Base-by-base conservation (phyloP, 2,113 vertebrate species). In the Galeopterus variegatus region DNA sequence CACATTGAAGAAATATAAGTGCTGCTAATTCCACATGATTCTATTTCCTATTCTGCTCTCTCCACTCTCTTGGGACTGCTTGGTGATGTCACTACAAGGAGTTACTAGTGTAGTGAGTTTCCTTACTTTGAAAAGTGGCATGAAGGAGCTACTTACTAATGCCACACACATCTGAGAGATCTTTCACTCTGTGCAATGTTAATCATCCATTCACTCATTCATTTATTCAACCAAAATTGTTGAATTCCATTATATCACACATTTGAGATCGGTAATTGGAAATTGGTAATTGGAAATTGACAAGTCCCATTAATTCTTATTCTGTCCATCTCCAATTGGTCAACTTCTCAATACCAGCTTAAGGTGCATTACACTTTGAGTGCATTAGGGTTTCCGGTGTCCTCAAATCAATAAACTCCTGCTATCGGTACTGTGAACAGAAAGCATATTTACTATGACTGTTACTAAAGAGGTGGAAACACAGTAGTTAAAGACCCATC, bases 141-240 rank as follows among this genome's bases (percentile, higher is more conserved):
- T 5, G 14, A 83, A 33, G 28, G 33, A 45, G 8, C 6, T 48
- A 13, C 33, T 83, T 41, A 26, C 13, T 54, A 52, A 33, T 6
- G 26, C 60, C 14, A 17, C 56, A n/a, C 54, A 13, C 11, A 24
- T 41, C 24, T 52, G 31, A 26, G 21, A 89, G 45, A 50, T 48
- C 17, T 52, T 36, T 26, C 18, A 23, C 8, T 1, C 3, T 5
- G 7, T 31, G 5, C 18, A 4, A 33, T 8, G 24, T 2, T 52
- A 31, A 0, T 26, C 26, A 58, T 6, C 28, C 72, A 24, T 28
- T n/a, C 36, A 23, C 6, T 18, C 50, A 19, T 62, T 23, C 11
- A 50, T 19, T 92, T 9, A 52, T 52, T 83, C 52, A 58, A 18
- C 15, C 28, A 8, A 28, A n/a, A 14, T 1, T 33, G 6, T 50